Evolutionary conservation across 2,797 vertebrate genomes (phyloP).

Genomic region (Benthosema pterotum): DNA sequence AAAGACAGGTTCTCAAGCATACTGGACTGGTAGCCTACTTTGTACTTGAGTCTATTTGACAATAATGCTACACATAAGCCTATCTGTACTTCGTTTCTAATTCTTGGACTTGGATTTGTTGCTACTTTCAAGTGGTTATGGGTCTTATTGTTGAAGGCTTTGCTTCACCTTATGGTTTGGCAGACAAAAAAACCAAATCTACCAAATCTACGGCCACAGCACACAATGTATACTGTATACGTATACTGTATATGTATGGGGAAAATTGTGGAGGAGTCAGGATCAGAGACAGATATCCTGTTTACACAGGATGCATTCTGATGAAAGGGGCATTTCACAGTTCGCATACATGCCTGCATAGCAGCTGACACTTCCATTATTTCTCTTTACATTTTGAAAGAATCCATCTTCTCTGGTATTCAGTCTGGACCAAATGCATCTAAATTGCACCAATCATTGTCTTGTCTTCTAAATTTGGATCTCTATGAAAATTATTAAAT

Average conservation of each 20-base stretch:
- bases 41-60: background rate
- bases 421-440: constrained; percentile 57
- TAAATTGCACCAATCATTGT: constrained; percentile 73
- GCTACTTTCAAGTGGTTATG: background rate
- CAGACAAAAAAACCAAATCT: background rate
- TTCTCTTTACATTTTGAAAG: constrained; percentile 41
- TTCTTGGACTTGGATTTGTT: background rate
- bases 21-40: background rate
- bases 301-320: constrained; percentile 36
- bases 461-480: constrained; percentile 56
- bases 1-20: constrained; percentile 12
- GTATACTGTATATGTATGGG: background rate
- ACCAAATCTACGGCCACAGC: too few relatives aligned
- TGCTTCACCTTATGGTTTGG: constrained; percentile 13
- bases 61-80: too few relatives aligned
- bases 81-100: background rate
- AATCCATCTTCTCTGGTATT: constrained; percentile 36
- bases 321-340: constrained; percentile 22
- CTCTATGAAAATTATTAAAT: constrained; percentile 59
- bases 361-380: constrained; percentile 17
- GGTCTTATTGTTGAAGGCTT: background rate
- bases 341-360: constrained; percentile 1
- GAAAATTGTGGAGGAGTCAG: constrained; percentile 19
- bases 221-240: background rate
- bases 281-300: constrained; percentile 35